These are phyloP conservation scores for Loris lydekkerianus DNA, from an alignment of 2,797 vertebrate species.

Conservation along the genomic window DNA sequence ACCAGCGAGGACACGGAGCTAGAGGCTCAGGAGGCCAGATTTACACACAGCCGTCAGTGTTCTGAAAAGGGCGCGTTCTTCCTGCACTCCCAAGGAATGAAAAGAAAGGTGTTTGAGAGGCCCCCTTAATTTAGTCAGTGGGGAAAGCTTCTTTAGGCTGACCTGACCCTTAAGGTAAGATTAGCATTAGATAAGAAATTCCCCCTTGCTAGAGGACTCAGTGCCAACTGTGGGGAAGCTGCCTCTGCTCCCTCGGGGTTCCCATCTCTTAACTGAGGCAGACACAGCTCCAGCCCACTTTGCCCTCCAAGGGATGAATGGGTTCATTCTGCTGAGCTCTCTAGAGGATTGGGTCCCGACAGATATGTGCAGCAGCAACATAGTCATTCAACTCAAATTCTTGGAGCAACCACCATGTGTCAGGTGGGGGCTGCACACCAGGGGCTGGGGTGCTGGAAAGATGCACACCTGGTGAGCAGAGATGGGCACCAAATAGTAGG, in stretches of 20 bases:
- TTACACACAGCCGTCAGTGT: background rate
- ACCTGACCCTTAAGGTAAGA: background rate
- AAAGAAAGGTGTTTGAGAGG: background rate
- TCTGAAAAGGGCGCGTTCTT: rapidly evolving
- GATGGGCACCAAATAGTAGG: rapidly evolving
- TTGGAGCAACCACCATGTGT: rapidly evolving
- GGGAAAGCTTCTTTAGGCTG: background rate
- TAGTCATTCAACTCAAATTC: background rate
- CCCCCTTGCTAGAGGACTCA: background rate
- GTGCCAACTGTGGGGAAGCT: background rate
- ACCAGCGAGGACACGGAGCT: background rate
- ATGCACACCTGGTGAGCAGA: background rate
- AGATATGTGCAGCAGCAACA: rapidly evolving
- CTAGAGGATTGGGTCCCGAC: background rate
- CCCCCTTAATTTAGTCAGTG: background rate
- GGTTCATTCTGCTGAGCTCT: background rate
- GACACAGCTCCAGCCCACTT: background rate
- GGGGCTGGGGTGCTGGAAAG: background rate
- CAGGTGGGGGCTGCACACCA: background rate
- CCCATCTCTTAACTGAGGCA: background rate
- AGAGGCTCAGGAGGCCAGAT: rapidly evolving
- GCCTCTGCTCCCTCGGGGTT: background rate
- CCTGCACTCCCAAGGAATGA: background rate
- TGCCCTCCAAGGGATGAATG: background rate
- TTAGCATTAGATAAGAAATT: constrained; percentile 16